Evolutionary conservation across 2,888 invertebrate species (phyloP).

Genomic region (Xylota segnis): DNA sequence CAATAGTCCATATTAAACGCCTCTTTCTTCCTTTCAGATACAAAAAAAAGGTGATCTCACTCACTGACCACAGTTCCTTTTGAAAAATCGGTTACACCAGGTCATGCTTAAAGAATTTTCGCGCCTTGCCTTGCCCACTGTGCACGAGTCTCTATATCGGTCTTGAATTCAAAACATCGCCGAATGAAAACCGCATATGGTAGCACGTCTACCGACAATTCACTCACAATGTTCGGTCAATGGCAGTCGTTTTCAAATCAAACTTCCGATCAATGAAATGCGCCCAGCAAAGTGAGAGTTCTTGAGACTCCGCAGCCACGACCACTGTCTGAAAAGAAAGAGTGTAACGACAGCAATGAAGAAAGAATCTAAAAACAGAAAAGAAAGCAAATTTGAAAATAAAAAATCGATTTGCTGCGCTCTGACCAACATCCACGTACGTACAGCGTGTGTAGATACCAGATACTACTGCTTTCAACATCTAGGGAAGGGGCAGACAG

Average conservation of each 20-base stretch:
- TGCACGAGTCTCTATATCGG: conserved; percentile 3
- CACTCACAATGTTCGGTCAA: conserved; percentile 41
- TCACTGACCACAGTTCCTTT: conserved; percentile 28
- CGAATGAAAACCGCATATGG: conserved; percentile 12
- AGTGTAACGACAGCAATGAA: background rate
- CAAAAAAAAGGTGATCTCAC: background rate
- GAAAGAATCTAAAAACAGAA: conserved; percentile 8
- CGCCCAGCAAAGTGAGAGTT: conserved; percentile 40
- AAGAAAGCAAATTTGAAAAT: conserved; percentile 21
- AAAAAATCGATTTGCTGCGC: conserved; percentile 21
- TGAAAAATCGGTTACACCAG: conserved; percentile 42
- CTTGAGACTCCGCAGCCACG: background rate
- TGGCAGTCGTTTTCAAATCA: conserved; percentile 33
- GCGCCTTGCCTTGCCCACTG: conserved; percentile 3
- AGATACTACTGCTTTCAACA: background rate
- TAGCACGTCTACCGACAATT: conserved; percentile 56
- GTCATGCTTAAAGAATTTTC: conserved; percentile 40
- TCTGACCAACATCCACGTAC: background rate
- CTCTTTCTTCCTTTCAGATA: background rate
- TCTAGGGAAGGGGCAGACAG: background rate
- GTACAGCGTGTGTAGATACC: background rate
- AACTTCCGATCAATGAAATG: conserved; percentile 51
- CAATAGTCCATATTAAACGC: conserved; percentile 39
- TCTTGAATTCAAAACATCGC: conserved; percentile 50
- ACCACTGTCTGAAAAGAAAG: conserved; percentile 19